These are phyloP conservation scores for Sebastes taczanowskii DNA, from an alignment of 2,797 vertebrate genomes.

Conservation along the genomic window DNA sequence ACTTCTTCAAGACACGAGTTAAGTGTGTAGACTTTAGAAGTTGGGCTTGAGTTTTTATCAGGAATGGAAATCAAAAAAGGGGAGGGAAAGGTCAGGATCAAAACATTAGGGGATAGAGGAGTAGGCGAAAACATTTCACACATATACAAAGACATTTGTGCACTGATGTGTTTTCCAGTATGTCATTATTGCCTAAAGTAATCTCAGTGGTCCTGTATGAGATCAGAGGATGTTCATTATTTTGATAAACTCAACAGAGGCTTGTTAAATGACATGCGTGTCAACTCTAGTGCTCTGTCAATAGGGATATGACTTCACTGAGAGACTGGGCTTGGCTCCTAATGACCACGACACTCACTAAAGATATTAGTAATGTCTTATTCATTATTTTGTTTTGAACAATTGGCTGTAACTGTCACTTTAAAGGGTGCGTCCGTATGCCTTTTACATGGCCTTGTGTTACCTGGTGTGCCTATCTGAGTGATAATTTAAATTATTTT, in stretches of 20 bases:
- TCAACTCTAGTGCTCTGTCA: background rate
- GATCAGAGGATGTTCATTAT: slow-evolving; percentile 16
- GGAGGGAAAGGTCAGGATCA: background rate
- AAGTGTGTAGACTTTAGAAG: background rate
- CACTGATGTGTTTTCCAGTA: background rate
- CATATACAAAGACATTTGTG: background rate
- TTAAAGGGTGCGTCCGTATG: background rate
- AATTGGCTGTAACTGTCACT: background rate
- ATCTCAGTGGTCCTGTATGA: background rate
- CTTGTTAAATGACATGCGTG: background rate
- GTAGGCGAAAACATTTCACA: background rate
- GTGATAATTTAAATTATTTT: background rate
- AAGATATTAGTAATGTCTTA: background rate
- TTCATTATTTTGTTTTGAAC: background rate
- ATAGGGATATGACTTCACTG: slow-evolving; percentile 8
- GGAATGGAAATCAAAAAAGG: background rate
- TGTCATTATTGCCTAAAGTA: background rate
- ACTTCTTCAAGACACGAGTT: background rate
- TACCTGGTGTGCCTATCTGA: background rate
- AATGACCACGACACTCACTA: background rate
- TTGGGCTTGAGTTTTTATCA: background rate
- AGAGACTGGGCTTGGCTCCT: background rate
- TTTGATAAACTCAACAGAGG: slow-evolving; percentile 7
- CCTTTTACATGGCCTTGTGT: background rate
- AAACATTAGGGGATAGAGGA: background rate